Conservation (phyloP, 2,888 invertebrate species). For the Melanostoma scalare region DNA sequence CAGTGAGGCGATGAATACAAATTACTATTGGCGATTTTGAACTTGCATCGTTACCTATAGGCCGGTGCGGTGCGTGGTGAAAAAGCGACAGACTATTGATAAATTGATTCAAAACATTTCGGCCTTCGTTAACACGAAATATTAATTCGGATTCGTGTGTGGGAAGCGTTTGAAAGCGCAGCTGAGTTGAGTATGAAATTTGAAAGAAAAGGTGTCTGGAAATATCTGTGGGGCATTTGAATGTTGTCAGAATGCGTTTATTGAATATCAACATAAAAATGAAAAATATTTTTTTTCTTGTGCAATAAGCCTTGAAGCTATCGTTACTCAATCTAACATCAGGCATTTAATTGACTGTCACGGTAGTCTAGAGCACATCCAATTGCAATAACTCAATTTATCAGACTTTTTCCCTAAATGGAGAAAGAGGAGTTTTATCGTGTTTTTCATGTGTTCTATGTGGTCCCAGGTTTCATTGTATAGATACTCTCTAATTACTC, state of each 20-base stretch:
- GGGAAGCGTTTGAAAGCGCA: slow-evolving; percentile 25
- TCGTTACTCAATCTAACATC: slow-evolving; percentile 5
- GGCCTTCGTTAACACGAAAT: slow-evolving; percentile 43
- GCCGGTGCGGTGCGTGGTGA: slow-evolving; percentile 20
- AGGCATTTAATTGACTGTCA: not conserved
- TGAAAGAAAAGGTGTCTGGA: slow-evolving; percentile 36
- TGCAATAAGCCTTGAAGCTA: not conserved
- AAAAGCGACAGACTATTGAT: slow-evolving; percentile 46
- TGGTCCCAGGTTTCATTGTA: not conserved
- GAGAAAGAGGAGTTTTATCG: slow-evolving; percentile 16
- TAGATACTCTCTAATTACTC: slow-evolving; percentile 39
- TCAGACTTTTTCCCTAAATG: slow-evolving; percentile 25
- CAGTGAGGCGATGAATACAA: slow-evolving; percentile 36
- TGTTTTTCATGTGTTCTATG: slow-evolving; percentile 12
- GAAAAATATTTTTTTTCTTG: not conserved
- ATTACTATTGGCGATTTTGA: slow-evolving; percentile 14
- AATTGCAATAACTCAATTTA: slow-evolving; percentile 33
- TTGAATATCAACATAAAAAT: not conserved
- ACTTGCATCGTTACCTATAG: slow-evolving; percentile 4
- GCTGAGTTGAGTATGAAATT: slow-evolving; percentile 44
- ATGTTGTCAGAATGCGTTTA: slow-evolving; percentile 21
- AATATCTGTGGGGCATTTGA: slow-evolving; percentile 16
- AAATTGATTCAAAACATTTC: slow-evolving; percentile 55
- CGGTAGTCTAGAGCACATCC: not conserved
- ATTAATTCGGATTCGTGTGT: slow-evolving; percentile 35